phyloP scores from a whole-genome alignment of 1,140 invertebrate genomes.

The Cyclina sinensis region DNA sequence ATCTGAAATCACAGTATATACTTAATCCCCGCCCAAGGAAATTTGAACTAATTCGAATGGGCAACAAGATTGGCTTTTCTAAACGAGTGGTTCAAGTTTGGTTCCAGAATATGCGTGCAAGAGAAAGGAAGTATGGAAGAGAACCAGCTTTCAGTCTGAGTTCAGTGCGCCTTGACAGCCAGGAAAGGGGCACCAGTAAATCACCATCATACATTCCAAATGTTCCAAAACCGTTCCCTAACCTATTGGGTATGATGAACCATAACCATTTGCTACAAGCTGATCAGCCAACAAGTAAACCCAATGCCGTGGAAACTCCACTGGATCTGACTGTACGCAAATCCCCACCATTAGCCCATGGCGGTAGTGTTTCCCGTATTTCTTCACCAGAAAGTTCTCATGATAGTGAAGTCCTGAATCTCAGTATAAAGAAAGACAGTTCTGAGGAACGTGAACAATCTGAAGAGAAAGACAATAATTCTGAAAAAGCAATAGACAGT shows the following conservation, averaged over 20 bases:
- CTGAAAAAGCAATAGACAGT: conserved; percentile 7
- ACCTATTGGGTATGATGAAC: not conserved
- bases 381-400: conserved; percentile 65
- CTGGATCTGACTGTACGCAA: conserved; percentile 94
- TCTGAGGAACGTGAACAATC: conserved; percentile 54
- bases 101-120: conserved; percentile 99
- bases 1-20: conserved; percentile 95
- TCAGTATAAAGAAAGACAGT: conserved; percentile 74
- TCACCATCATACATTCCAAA: conserved; percentile 80
- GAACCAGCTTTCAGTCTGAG: conserved; percentile 3
- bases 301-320: conserved; percentile 90
- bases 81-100: conserved; percentile 98
- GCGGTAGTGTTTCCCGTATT: conserved; percentile 71
- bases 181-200: conserved; percentile 57
- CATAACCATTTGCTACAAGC: not conserved
- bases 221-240: conserved; percentile 75
- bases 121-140: conserved; percentile 88
- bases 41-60: conserved; percentile 95
- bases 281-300: conserved; percentile 7
- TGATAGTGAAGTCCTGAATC: conserved; percentile 81
- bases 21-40: conserved; percentile 96
- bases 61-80: conserved; percentile 95
- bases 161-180: not conserved
- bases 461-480: conserved; percentile 32
- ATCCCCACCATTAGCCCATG: conserved; percentile 83